Conservation (phyloP, 2,113 vertebrate genomes). For the Bubo blakistoni region DNA sequence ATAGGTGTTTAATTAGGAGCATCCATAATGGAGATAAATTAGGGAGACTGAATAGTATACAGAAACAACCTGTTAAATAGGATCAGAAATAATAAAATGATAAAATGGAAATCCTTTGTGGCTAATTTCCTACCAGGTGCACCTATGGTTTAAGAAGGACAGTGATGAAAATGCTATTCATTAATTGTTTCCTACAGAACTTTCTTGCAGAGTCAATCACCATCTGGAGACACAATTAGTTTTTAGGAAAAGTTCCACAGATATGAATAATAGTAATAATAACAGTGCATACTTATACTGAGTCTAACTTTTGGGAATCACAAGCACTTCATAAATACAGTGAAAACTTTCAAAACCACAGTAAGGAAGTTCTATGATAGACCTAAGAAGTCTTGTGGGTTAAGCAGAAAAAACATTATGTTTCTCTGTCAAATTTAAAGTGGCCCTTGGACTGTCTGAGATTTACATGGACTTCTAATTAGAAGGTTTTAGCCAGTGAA, state of each 20-base stretch:
- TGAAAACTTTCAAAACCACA: not conserved
- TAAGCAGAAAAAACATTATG: not conserved
- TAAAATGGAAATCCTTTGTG: not conserved
- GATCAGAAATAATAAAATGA: not conserved
- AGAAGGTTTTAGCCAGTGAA: not conserved
- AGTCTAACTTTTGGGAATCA: not conserved
- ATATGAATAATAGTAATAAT: not conserved
- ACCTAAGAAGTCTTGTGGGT: not conserved
- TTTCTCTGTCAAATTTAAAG: not conserved
- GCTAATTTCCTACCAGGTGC: not conserved
- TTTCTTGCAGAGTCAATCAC: not conserved
- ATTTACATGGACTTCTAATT: not conserved
- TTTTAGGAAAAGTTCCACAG: not conserved
- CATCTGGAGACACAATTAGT: not conserved
- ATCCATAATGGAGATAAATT: constrained; percentile 12
- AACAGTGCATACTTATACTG: fast-evolving
- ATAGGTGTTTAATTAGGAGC: not conserved
- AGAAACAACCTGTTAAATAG: not conserved
- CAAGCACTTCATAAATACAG: not conserved
- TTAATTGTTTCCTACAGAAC: not conserved
- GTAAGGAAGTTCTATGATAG: not conserved
- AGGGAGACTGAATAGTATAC: not conserved
- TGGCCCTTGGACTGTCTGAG: not conserved
- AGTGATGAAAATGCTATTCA: not conserved
- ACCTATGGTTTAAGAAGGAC: not conserved